These are phyloP conservation scores for Timandra comae DNA, from an alignment of 2,888 invertebrate genomes.

Conservation along the genomic window DNA sequence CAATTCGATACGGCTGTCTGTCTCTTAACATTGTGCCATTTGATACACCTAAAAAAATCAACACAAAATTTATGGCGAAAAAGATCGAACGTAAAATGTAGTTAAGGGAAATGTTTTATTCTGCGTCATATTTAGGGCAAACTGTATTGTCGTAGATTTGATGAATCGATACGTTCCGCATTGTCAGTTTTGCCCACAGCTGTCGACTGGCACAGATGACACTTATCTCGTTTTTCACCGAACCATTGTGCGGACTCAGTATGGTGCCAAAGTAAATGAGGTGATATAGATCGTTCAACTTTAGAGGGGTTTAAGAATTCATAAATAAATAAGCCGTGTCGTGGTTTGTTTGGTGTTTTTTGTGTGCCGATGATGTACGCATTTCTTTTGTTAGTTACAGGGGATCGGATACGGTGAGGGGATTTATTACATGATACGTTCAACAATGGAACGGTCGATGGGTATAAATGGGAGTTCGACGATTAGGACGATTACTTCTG, in stretches of 20 bases:
- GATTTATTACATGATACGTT: slow-evolving; percentile 36
- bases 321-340: slow-evolving; percentile 73
- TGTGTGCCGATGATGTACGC: slow-evolving; percentile 56
- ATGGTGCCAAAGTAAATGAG: slow-evolving; percentile 59
- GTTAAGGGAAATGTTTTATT: slow-evolving; percentile 15
- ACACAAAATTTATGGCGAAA: slow-evolving; percentile 6
- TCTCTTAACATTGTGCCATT: slow-evolving; percentile 45
- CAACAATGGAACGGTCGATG: slow-evolving; percentile 6
- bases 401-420: slow-evolving; percentile 52
- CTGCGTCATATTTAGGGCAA: slow-evolving; percentile 4
- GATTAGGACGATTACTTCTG: slow-evolving; percentile 25
- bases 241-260: slow-evolving; percentile 56
- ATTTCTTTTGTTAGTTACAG: slow-evolving; percentile 51
- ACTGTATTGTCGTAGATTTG: slow-evolving; percentile 55
- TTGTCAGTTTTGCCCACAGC: slow-evolving; percentile 64
- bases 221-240: slow-evolving; percentile 63
- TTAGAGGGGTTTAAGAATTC: slow-evolving; percentile 65
- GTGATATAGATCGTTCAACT: slow-evolving; percentile 71
- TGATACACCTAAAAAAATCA: slow-evolving; percentile 29
- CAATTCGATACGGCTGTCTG: slow-evolving; percentile 62
- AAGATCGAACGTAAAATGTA: slow-evolving; percentile 24
- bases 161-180: slow-evolving; percentile 63
- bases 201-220: slow-evolving; percentile 70
- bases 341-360: slow-evolving; percentile 62
- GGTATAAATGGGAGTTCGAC: slow-evolving; percentile 29